phyloP scores from a whole-genome alignment of 2,888 invertebrate species.

The Folsomia manolachei region DNA sequence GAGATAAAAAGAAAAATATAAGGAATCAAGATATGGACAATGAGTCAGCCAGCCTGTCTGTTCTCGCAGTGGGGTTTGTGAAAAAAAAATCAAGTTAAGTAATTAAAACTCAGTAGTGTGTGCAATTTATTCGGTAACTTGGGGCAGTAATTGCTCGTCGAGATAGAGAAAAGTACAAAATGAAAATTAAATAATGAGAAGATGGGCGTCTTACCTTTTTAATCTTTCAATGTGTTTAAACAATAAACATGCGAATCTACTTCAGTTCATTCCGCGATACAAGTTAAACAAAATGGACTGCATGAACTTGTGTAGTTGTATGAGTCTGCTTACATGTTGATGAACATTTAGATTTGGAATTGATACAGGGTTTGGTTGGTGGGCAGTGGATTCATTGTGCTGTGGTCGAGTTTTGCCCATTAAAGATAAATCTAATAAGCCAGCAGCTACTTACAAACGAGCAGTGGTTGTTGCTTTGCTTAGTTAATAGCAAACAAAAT shows the following conservation, averaged over 20 bases:
- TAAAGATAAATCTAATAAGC: neutral
- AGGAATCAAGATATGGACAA: too few species aligned
- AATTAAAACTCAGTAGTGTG: slow-evolving; percentile 37
- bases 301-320: neutral
- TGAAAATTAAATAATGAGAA: slow-evolving; percentile 38
- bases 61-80: too few species aligned
- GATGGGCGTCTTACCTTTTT: slow-evolving; percentile 11
- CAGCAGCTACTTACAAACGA: neutral
- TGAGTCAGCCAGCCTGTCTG: too few species aligned
- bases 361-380: neutral
- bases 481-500: neutral
- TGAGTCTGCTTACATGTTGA: neutral
- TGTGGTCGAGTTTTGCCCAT: neutral
- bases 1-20: too few species aligned
- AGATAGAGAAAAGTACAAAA: slow-evolving; percentile 34
- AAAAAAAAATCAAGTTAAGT: slow-evolving; percentile 42
- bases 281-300: neutral
- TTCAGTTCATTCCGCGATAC: neutral
- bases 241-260: neutral
- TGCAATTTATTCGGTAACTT: slow-evolving; percentile 31
- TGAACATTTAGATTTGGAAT: neutral
- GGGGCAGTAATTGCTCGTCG: slow-evolving; percentile 36
- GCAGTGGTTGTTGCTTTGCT: too few species aligned
- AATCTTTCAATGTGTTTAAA: neutral
- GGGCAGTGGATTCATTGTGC: too few species aligned